A percentile compares a stretch with the other conserved stretches of the same genome.
phyloP scores from a whole-genome alignment of 2,797 vertebrate species.

The Pangasius krempfi region DNA sequence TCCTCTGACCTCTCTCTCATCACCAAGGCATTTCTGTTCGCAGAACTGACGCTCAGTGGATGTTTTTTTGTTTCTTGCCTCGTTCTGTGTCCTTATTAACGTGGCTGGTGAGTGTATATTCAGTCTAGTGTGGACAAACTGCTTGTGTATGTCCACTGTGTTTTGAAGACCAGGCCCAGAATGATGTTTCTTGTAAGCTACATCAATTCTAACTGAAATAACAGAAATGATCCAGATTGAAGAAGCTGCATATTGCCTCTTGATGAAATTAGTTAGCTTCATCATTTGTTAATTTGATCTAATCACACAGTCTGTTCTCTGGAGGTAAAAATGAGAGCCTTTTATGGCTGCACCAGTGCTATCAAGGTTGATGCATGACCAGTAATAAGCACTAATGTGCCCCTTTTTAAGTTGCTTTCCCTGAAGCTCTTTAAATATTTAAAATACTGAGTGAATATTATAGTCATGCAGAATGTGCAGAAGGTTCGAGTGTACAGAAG shows the following conservation, averaged over 20 bases:
- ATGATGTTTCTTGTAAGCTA: not conserved
- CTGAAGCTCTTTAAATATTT: not conserved
- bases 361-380: not conserved
- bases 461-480: not conserved
- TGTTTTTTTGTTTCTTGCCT: too few species aligned
- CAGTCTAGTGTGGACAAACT: not conserved
- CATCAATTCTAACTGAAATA: not conserved
- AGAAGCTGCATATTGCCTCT: not conserved
- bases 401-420: not conserved
- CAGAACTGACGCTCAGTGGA: too few species aligned
- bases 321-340: not conserved
- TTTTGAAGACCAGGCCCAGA: not conserved
- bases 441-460: not conserved
- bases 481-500: not conserved
- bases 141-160: not conserved
- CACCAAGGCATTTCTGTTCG: too few species aligned
- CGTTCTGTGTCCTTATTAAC: too few species aligned
- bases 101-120: too few species aligned
- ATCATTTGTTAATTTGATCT: not conserved
- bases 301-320: not conserved
- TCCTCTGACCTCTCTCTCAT: too few species aligned
- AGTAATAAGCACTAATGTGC: not conserved
- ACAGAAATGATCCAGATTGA: not conserved
- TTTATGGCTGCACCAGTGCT: not conserved
- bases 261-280: not conserved